phyloP scores from a whole-genome alignment of 2,797 vertebrate species.

The Mionectes olivaceus region DNA sequence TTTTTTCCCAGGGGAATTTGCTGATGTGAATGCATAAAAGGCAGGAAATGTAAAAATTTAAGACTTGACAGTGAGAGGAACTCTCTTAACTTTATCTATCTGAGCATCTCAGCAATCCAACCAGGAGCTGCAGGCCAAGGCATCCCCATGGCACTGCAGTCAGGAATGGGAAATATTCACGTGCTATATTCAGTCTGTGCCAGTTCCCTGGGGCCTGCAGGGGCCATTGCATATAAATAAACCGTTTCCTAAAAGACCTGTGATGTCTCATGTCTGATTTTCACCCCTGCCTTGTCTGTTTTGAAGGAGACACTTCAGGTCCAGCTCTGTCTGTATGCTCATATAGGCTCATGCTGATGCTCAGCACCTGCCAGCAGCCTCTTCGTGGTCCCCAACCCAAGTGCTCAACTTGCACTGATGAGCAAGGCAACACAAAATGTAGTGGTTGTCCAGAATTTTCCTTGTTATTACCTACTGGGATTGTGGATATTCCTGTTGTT shows the following conservation, averaged over 20 bases:
- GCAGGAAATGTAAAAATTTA: constrained; percentile 22
- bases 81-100: neutral
- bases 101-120: neutral
- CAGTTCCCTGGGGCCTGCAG: neutral
- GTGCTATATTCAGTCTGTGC: fast-evolving
- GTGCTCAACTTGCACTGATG: neutral
- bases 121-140: neutral
- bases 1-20: neutral
- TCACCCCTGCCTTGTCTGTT: neutral
- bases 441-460: fast-evolving
- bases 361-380: neutral
- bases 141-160: neutral
- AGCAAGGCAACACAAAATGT: neutral
- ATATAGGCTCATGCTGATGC: neutral
- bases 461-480: neutral
- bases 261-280: neutral
- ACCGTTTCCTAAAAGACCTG: neutral
- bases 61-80: neutral
- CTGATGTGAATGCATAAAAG: neutral
- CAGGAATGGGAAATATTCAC: neutral
- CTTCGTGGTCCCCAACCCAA: neutral
- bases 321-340: neutral
- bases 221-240: neutral
- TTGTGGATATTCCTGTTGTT: neutral
- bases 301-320: neutral